Conservation (phyloP, 2,888 invertebrate species). For the Patella depressa region DNA sequence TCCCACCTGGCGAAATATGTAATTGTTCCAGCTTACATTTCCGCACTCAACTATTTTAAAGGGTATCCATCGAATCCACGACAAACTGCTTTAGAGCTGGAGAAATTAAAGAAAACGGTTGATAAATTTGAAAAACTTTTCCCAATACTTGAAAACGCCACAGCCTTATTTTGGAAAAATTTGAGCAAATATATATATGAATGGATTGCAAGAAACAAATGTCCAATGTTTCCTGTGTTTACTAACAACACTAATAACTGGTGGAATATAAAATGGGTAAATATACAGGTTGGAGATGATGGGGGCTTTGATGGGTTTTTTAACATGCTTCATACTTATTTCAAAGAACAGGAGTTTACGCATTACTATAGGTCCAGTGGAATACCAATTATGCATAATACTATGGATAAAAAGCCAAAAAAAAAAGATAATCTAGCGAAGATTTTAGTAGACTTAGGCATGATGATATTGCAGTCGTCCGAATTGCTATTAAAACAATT, state of each 20-base stretch:
- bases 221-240: neutral
- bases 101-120: neutral
- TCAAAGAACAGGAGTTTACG: neutral
- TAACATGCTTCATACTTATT: neutral
- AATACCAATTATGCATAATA: too few relatives aligned
- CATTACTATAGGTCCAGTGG: too few relatives aligned
- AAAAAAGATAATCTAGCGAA: neutral
- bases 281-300: neutral
- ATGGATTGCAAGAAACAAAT: neutral
- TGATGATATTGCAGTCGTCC: conserved; percentile 29
- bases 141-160: neutral
- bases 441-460: conserved; percentile 24
- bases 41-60: neutral
- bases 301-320: neutral
- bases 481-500: conserved; percentile 21
- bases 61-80: neutral
- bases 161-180: neutral
- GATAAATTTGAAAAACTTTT: neutral
- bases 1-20: neutral
- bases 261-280: neutral
- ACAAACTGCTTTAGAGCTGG: neutral
- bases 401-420: neutral
- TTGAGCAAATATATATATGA: neutral
- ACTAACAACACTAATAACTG: neutral
- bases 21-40: conserved; percentile 20